Evolutionary conservation across 1,140 invertebrate genomes (phyloP), one percentile per base, ranked within the genome.

Genomic region (Colletes latitarsis): DNA sequence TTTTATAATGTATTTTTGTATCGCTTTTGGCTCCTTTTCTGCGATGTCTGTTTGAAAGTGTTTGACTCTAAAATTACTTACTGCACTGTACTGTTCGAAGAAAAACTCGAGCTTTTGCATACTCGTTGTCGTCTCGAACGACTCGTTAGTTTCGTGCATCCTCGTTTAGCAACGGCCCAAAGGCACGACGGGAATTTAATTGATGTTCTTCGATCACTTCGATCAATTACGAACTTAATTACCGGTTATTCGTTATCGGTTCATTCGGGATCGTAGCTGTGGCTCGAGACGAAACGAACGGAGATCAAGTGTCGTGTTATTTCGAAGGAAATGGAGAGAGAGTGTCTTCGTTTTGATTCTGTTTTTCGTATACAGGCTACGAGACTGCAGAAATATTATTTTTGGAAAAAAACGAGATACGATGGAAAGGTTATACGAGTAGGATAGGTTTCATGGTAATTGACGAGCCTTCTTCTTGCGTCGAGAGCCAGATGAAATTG

Each of bases 211-310:
- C 30, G 30, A 30, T 30, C 30, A 30, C 75, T 43, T 70, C 63
- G 41, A 8, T 46, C 75, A 69, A 77, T 77, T 77, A 77, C 66
- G 66, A 69, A 60, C 49, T 55, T 77, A 77, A 77, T 39, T 69
- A 70, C 75, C 55, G 75, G 64, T 69, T 69, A 55, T 58, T 68
- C 74, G 53, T 77, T 68, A 68, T 49, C 64, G 74, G 75, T 60
- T 69, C 75, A 30, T 77, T 77, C 46, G 43, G 8, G 43, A 43
- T 3, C 5, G 43, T 30, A 2, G 30, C 30, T 30, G 30, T 30
- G 30, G 30, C 30, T 30, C 30, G 30, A 30, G 30, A 30, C 30
- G 30, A 30, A 30, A 2, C 30, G 30, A 30, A 30, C 30, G 30
- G 30, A 30, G 30, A 30, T 30, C 30, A 30, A 39, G 62, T 43